Conservation (phyloP, 1,140 invertebrate genomes). For the Drosophila pseudoobscura region DNA sequence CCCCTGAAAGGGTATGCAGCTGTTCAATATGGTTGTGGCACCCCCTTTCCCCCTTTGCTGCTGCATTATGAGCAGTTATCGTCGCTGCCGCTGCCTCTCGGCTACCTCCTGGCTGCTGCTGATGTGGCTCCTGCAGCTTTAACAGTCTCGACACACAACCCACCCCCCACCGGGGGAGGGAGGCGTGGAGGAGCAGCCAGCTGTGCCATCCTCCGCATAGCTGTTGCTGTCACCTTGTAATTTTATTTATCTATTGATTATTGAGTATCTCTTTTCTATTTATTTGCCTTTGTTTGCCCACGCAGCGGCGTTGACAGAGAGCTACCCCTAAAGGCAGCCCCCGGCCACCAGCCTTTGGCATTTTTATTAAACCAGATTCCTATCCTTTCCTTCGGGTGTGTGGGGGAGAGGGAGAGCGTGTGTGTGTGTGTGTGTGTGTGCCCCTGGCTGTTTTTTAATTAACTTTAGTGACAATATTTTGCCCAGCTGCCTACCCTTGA, state of each 20-base stretch:
- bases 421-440: constrained; percentile 33
- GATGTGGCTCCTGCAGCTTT: constrained; percentile 62
- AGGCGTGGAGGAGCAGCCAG: constrained; percentile 18
- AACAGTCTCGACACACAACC: constrained; percentile 26
- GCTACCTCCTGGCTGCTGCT: constrained; percentile 15
- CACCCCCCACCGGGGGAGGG: not conserved
- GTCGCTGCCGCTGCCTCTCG: constrained; percentile 21
- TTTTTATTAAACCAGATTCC: constrained; percentile 75
- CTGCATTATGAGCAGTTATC: constrained; percentile 78
- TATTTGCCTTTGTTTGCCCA: constrained; percentile 80
- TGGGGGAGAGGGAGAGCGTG: constrained; percentile 13
- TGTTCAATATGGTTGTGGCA: too few species aligned
- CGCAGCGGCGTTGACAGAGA: constrained; percentile 64
- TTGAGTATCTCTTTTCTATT: constrained; percentile 82
- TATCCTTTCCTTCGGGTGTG: constrained; percentile 16
- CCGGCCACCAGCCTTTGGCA: constrained; percentile 30
- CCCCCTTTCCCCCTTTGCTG: constrained; percentile 28
- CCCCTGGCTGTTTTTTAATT: constrained; percentile 80
- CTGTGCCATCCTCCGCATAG: constrained; percentile 50
- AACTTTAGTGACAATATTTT: constrained; percentile 82
- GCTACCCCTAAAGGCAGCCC: constrained; percentile 23
- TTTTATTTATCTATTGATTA: constrained; percentile 82
- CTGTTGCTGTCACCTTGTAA: constrained; percentile 76
- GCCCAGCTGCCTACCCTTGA: constrained; percentile 55
- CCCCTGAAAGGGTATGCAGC: not conserved